Base-by-base conservation (phyloP, 1,140 invertebrate species). In the Drosophila busckii region DNA sequence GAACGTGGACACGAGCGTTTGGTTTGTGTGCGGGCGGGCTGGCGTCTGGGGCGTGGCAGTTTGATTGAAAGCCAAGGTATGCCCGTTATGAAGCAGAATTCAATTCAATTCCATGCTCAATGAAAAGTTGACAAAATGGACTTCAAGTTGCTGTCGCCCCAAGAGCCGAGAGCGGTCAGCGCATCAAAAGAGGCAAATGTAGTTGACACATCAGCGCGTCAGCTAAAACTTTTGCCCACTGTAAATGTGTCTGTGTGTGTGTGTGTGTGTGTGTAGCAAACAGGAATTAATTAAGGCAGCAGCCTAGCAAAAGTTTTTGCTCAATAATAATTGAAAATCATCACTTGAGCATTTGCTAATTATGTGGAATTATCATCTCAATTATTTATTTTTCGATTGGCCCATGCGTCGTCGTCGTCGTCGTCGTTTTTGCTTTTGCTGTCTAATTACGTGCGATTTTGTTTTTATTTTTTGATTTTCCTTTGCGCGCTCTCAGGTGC, bases 371-470 rank as follows among this genome's bases (percentile, higher is more conserved):
- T 82, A 82, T 83, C 75, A 75, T 75, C 70, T 82, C 70, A 82
- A 82, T 82, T 83, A 82, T 83, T 75, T 75, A 80, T 82, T 82
- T 75, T 75, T 73, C 75, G 69, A 70, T 69, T 80, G n/a, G n/a
- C 73, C 54, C 52, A 75, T 75, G 66, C 70, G 52, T 76, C 68
- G 61, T 65, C 68, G 42, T 37, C 48, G 28, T 60, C 19, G n/a
- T 9, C 4, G 23, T 46, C 22, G 15, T 40, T 32, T 42, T 50
- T 25, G 52, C 37, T 28, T 40, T 2, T n/a, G n/a, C 37, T 19
- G 22, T 70, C 62, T 78, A 80, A 82, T 75, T 82, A 82, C 68
- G 52, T 66, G 58, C 66, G 65, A 58, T 45, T 35, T 17, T 20
- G 0, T 3, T 31, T 2, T 29, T 25, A 15, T 3, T 8, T 4